These are phyloP conservation scores for Sebastes taczanowskii DNA, from an alignment of 2,797 vertebrate species.

Conservation along the genomic window DNA sequence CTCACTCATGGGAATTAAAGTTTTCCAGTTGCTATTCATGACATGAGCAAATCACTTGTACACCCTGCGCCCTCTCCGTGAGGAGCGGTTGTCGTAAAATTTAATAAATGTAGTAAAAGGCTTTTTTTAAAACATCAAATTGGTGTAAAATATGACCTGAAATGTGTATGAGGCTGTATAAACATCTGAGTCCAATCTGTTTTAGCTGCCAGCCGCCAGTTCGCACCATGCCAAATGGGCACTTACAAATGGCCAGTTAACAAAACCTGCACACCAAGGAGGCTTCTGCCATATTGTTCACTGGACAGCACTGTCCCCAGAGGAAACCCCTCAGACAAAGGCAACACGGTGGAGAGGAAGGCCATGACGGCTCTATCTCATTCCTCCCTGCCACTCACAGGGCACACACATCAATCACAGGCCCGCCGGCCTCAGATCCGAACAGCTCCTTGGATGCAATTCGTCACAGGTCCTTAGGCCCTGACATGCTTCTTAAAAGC, in stretches of 20 bases:
- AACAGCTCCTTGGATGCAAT: constrained; percentile 67
- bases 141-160: not conserved
- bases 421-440: constrained; percentile 40
- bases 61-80: not conserved
- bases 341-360: constrained; percentile 62
- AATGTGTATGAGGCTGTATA: constrained; percentile 8
- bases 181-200: constrained; percentile 35
- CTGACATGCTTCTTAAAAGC: constrained; percentile 73
- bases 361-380: constrained; percentile 76
- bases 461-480: constrained; percentile 74
- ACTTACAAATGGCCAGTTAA: constrained; percentile 58
- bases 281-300: constrained; percentile 57
- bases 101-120: not conserved
- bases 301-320: constrained; percentile 53
- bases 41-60: constrained; percentile 48
- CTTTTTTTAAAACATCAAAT: not conserved
- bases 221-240: constrained; percentile 50
- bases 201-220: constrained; percentile 31
- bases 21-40: constrained; percentile 45
- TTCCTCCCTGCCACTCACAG: constrained; percentile 76
- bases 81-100: not conserved
- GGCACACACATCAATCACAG: constrained; percentile 77
- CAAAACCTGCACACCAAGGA: constrained; percentile 62
- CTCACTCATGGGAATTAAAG: constrained; percentile 51
- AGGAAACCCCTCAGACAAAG: constrained; percentile 64